phyloP scores from a whole-genome alignment of 2,113 vertebrate species.

The Numida meleagris region DNA sequence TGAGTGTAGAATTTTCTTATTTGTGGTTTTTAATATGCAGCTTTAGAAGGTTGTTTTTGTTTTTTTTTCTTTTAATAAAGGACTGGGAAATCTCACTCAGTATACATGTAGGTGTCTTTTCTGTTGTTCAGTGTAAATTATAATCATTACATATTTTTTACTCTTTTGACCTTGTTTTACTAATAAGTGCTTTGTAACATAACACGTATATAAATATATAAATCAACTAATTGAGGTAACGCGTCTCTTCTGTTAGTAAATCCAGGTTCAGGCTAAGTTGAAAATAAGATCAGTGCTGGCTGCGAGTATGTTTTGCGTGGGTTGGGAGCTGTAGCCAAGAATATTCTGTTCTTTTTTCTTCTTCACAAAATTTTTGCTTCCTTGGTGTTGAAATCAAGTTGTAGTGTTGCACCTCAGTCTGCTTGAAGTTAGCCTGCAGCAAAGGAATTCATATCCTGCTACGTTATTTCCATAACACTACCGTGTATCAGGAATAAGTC shows the following conservation, averaged over 20 bases:
- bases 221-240: neutral
- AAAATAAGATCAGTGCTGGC: neutral
- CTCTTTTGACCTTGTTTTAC: conserved; percentile 1
- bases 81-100: neutral
- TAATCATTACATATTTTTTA: neutral
- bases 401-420: neutral
- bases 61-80: neutral
- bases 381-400: neutral
- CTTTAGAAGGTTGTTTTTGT: neutral
- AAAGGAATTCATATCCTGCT: neutral
- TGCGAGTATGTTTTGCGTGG: neutral
- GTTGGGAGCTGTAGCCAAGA: neutral
- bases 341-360: neutral
- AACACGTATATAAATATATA: neutral
- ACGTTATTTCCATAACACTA: neutral
- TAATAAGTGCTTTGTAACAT: neutral
- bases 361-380: neutral
- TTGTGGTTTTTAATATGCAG: neutral
- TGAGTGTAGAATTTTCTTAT: neutral
- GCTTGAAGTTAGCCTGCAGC: neutral
- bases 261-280: neutral
- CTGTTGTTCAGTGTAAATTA: neutral
- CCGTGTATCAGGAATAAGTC: neutral
- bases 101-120: neutral
- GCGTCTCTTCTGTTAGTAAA: neutral